Percentiles rank a stretch among this genome's conserved stretches.
These are phyloP conservation scores for Terrapene triunguis DNA, from an alignment of 2,113 vertebrate species.

Conservation along the genomic window DNA sequence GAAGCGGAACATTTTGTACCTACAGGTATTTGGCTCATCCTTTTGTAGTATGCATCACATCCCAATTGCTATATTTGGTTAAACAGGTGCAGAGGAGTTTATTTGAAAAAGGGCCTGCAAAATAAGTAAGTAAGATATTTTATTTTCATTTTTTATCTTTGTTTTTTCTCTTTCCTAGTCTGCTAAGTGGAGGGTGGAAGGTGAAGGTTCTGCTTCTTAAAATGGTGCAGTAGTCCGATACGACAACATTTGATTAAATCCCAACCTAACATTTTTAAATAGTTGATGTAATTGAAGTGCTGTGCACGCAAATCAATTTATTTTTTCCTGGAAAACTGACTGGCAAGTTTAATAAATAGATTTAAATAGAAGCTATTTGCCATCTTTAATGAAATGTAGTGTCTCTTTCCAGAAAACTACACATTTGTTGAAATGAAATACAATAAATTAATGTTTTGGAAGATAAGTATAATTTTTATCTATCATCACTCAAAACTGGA, in stretches of 20 bases:
- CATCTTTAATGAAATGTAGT: neutral
- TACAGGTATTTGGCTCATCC: neutral
- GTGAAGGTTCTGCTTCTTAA: neutral
- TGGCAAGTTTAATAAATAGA: neutral
- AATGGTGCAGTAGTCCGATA: neutral
- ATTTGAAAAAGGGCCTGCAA: neutral
- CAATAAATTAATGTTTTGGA: neutral
- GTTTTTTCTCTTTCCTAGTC: neutral
- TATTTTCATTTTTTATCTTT: neutral
- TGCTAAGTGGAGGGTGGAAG: neutral
- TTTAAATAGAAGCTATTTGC: neutral
- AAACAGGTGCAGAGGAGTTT: neutral
- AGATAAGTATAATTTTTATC: neutral
- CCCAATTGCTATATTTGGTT: neutral
- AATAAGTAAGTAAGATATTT: neutral
- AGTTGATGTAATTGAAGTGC: neutral
- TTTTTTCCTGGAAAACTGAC: neutral
- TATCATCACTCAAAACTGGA: neutral
- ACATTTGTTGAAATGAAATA: neutral
- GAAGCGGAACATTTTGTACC: neutral
- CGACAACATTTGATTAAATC: neutral
- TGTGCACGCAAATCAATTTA: neutral
- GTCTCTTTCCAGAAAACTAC: neutral
- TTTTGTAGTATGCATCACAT: neutral
- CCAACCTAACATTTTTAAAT: neutral